Conservation (phyloP, 2,113 vertebrate species). For the Cyprinodon tularosa region DNA sequence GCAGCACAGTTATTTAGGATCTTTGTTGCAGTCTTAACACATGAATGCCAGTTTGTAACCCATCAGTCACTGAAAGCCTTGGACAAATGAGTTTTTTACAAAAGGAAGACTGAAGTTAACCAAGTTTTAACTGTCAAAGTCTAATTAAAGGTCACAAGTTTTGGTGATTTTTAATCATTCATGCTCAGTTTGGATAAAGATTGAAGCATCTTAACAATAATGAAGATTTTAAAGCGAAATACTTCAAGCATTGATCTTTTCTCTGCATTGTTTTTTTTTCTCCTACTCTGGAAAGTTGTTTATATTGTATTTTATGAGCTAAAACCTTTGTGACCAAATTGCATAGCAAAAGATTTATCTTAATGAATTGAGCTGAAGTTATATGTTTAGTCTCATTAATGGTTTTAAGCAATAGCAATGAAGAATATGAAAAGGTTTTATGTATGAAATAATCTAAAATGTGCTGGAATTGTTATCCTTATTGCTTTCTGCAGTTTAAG, state of each 20-base stretch:
- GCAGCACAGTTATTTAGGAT: conserved; percentile 41
- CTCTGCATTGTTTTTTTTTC: neutral
- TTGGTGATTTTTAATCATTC: neutral
- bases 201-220: neutral
- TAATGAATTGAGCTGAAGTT: neutral
- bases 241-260: neutral
- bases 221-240: neutral
- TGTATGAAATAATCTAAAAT: too few species aligned
- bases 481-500: neutral
- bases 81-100: neutral
- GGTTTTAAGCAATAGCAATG: neutral
- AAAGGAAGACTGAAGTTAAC: neutral
- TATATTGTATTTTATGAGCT: too few species aligned
- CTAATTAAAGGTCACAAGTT: neutral
- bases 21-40: conserved; percentile 25
- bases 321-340: too few species aligned
- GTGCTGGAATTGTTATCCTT: too few species aligned
- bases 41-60: neutral
- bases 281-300: neutral
- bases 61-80: too few species aligned
- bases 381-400: neutral
- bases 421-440: too few species aligned
- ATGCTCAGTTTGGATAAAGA: neutral
- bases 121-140: neutral
- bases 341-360: neutral